Percentiles rank a stretch among this genome's conserved stretches.
These are phyloP conservation scores for Ceratina calcarata DNA, from an alignment of 1,140 invertebrate species.

Conservation along the genomic window DNA sequence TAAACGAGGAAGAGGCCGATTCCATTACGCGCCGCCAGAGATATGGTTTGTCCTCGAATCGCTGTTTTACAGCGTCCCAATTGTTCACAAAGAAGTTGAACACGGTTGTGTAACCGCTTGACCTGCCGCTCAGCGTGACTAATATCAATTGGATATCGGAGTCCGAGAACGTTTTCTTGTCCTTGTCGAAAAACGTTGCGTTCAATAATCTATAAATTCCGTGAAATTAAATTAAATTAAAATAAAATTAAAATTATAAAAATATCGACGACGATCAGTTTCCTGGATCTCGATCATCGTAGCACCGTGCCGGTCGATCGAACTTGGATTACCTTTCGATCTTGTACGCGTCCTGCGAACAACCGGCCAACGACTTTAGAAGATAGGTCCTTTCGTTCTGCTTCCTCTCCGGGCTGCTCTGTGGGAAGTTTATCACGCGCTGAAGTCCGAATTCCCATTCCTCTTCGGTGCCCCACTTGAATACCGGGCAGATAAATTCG, in stretches of 20 bases:
- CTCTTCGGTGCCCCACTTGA: slow-evolving; percentile 87
- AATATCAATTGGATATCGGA: slow-evolving; percentile 87
- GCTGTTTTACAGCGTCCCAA: slow-evolving; percentile 84
- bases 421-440: slow-evolving; percentile 86
- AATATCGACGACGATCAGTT: background rate
- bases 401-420: slow-evolving; percentile 79
- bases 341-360: slow-evolving; percentile 85
- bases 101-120: slow-evolving; percentile 85
- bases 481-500: slow-evolving; percentile 88
- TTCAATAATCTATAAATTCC: slow-evolving; percentile 84
- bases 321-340: slow-evolving; percentile 80
- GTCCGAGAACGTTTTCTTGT: slow-evolving; percentile 86
- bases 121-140: slow-evolving; percentile 84
- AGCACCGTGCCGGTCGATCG: background rate
- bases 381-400: slow-evolving; percentile 88
- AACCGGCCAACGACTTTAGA: slow-evolving; percentile 87
- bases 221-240: too few species aligned
- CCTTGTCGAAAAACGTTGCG: slow-evolving; percentile 82
- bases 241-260: too few species aligned
- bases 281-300: background rate
- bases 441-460: slow-evolving; percentile 90
- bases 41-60: slow-evolving; percentile 84
- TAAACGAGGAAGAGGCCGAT: slow-evolving; percentile 86
- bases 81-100: slow-evolving; percentile 85
- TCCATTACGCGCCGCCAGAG: slow-evolving; percentile 87